Evolutionary conservation across 2,888 invertebrate genomes (phyloP).

Genomic region (Scaptomyza tumidula): DNA sequence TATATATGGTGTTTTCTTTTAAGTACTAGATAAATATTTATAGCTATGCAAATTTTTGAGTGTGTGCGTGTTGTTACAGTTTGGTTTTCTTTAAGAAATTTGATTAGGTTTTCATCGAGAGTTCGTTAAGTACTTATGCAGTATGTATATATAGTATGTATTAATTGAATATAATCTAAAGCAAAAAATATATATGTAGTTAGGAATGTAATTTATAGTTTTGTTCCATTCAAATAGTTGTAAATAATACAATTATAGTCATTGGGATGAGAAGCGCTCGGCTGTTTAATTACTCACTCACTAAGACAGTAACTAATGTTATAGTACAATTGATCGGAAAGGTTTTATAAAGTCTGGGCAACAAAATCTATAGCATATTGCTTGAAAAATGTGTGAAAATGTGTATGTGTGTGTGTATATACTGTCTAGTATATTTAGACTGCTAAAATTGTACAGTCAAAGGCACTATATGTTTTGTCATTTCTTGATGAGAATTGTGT

Average conservation of each 20-base stretch:
- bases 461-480: constrained; percentile 74
- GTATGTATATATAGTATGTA: constrained; percentile 9
- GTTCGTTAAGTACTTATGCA: constrained; percentile 63
- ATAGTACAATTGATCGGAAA: constrained; percentile 2
- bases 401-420: constrained; percentile 21
- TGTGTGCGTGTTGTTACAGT: constrained; percentile 29
- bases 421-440: constrained; percentile 47
- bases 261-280: constrained; percentile 34
- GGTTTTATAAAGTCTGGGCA: constrained; percentile 3
- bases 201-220: constrained; percentile 55
- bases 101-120: constrained; percentile 64
- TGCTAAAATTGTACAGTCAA: constrained; percentile 62
- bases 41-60: constrained; percentile 40
- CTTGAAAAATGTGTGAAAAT: constrained; percentile 37
- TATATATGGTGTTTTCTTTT: constrained; percentile 22
- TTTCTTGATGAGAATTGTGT: constrained; percentile 36
- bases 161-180: constrained; percentile 21
- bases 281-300: constrained; percentile 29
- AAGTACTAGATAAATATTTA: constrained; percentile 47
- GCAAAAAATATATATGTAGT: constrained; percentile 29
- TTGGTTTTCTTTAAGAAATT: constrained; percentile 73
- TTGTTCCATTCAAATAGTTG: constrained; percentile 14
- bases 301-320: constrained; percentile 16
- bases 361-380: constrained; percentile 24
- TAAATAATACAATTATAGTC: constrained; percentile 51